Evolutionary conservation across 2,888 invertebrate species (phyloP).

Genomic region (Andrena trimmerana): DNA sequence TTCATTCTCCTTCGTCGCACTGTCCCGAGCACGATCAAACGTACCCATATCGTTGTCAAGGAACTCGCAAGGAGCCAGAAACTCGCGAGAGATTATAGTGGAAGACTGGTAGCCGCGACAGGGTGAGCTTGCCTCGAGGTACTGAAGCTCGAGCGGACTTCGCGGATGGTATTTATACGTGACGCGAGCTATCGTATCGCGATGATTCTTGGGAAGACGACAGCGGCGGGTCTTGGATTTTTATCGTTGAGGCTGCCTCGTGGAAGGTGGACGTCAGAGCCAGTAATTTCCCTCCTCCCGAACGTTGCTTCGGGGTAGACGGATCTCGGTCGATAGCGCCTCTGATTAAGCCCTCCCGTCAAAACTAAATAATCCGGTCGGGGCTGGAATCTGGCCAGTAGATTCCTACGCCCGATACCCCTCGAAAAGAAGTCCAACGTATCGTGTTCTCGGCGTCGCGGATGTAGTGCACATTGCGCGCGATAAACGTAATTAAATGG

Average conservation of each 20-base stretch:
- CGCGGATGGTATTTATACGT: conserved; percentile 75
- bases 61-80: neutral
- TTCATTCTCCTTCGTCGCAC: neutral
- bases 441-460: neutral
- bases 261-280: conserved; percentile 39
- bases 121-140: conserved; percentile 9
- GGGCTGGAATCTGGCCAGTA: conserved; percentile 18
- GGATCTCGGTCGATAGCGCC: conserved; percentile 47
- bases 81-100: neutral
- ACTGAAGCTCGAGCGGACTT: conserved; percentile 67
- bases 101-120: conserved; percentile 1
- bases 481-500: conserved; percentile 7
- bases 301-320: neutral
- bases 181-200: conserved; percentile 43
- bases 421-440: neutral
- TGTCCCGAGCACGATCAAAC: conserved; percentile 31
- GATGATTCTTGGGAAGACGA: conserved; percentile 39
- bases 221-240: conserved; percentile 30
- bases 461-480: no score
- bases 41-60: conserved; percentile 46
- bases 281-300: conserved; percentile 1
- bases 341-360: conserved; percentile 60
- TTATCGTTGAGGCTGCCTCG: conserved; percentile 28
- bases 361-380: conserved; percentile 61
- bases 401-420: neutral